Evolutionary conservation across 2,888 invertebrate species (phyloP).

Genomic region (Drosophila demipolita): DNA sequence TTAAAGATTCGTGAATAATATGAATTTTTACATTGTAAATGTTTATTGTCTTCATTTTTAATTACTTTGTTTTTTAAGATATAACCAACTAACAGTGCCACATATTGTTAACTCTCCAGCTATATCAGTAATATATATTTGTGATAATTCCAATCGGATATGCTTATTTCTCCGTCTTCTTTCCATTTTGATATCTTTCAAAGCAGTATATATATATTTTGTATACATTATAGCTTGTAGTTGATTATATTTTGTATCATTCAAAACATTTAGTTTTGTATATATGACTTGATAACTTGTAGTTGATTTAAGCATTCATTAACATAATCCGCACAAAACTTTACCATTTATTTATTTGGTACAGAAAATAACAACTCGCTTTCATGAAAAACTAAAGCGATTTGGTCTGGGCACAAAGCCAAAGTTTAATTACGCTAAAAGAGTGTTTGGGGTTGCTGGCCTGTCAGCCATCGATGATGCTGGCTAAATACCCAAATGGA

Average conservation of each 20-base stretch:
- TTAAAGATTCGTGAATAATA: too few relatives aligned
- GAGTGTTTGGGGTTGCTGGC: slow-evolving; percentile 46
- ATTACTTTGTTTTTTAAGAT: background rate
- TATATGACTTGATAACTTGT: background rate
- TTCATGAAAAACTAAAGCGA: slow-evolving; percentile 12
- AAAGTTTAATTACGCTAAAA: slow-evolving; percentile 73
- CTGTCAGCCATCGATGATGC: slow-evolving; percentile 24
- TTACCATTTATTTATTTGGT: background rate
- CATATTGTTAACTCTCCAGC: background rate
- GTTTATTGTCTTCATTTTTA: background rate
- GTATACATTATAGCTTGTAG: background rate
- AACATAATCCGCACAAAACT: background rate
- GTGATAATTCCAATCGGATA: too few relatives aligned
- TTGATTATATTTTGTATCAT: background rate
- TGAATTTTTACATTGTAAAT: background rate
- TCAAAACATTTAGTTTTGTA: background rate
- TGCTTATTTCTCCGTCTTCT: background rate
- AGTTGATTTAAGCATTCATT: background rate
- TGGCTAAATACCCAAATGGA: slow-evolving; percentile 39
- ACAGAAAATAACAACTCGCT: background rate
- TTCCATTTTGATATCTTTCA: background rate
- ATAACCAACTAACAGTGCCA: background rate
- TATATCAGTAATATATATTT: background rate
- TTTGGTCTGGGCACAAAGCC: slow-evolving; percentile 26
- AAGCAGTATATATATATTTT: background rate